These are phyloP conservation scores for Puntigrus tetrazona DNA, from an alignment of 2,113 vertebrate species.

Conservation along the genomic window DNA sequence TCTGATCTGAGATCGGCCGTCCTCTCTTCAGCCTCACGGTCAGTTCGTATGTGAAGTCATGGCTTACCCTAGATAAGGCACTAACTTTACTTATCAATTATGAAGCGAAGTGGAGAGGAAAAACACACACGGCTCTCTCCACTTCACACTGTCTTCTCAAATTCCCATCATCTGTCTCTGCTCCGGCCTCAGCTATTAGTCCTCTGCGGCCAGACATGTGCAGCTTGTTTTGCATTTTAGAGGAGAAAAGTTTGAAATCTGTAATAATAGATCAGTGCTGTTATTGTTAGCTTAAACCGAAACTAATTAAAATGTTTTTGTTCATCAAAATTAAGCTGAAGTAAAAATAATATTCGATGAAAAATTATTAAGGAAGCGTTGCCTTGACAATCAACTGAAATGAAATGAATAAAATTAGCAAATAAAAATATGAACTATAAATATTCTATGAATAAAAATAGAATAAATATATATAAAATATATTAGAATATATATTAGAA, in stretches of 20 bases:
- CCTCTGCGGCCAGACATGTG: neutral
- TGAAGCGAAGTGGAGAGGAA: neutral
- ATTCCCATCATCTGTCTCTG: constrained; percentile 23
- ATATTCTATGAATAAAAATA: too few relatives aligned
- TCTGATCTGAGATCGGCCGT: neutral
- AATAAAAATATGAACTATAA: too few relatives aligned
- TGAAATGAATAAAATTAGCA: neutral
- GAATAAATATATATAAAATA: too few relatives aligned
- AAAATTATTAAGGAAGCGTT: too few relatives aligned
- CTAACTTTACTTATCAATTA: constrained; percentile 31
- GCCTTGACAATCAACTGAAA: neutral
- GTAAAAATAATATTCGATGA: too few relatives aligned
- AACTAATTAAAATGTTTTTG: too few relatives aligned
- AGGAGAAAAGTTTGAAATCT: neutral
- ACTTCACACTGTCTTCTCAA: constrained; percentile 20
- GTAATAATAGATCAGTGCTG: neutral
- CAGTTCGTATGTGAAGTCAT: neutral
- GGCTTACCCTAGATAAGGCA: neutral
- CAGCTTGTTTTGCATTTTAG: neutral
- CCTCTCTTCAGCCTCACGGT: neutral
- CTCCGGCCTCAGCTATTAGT: neutral
- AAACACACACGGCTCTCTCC: neutral
- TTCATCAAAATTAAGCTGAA: too few relatives aligned
- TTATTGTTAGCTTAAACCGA: neutral
- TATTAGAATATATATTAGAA: too few relatives aligned